Evolutionary conservation across 2,113 vertebrate genomes (phyloP).

Genomic region (Dicrurus megarhynchus): DNA sequence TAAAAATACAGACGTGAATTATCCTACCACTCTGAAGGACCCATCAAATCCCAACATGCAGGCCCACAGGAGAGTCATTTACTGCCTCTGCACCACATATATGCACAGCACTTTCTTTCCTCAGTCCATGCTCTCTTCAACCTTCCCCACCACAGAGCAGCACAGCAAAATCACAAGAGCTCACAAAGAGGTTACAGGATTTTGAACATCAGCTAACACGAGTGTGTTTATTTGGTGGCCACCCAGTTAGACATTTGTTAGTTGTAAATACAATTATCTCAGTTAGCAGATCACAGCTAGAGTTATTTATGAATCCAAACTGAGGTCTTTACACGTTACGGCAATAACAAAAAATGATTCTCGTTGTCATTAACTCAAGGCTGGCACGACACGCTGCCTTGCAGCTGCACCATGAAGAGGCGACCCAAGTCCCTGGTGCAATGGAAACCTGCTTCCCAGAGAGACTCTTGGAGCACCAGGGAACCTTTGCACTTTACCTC

Average conservation of each 20-base stretch:
- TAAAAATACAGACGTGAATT: not conserved
- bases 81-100: not conserved
- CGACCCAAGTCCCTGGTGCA: not conserved
- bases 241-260: fast-evolving
- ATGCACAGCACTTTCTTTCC: not conserved
- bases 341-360: not conserved
- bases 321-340: not conserved
- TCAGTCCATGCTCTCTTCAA: not conserved
- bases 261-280: not conserved
- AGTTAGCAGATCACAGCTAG: not conserved
- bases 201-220: not conserved
- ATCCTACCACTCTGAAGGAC: not conserved
- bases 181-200: not conserved
- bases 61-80: not conserved
- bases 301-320: not conserved
- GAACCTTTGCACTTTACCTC: conserved; percentile 76
- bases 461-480: conserved; percentile 20
- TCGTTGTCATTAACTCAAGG: not conserved
- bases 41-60: not conserved
- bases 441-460: conserved; percentile 9
- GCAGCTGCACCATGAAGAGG: not conserved
- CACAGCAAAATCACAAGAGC: not conserved
- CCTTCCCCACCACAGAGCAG: not conserved
- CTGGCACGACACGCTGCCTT: not conserved
- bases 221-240: not conserved